Evolutionary conservation across 2,113 vertebrate genomes (phyloP).

Genomic region (Acinonyx jubatus): DNA sequence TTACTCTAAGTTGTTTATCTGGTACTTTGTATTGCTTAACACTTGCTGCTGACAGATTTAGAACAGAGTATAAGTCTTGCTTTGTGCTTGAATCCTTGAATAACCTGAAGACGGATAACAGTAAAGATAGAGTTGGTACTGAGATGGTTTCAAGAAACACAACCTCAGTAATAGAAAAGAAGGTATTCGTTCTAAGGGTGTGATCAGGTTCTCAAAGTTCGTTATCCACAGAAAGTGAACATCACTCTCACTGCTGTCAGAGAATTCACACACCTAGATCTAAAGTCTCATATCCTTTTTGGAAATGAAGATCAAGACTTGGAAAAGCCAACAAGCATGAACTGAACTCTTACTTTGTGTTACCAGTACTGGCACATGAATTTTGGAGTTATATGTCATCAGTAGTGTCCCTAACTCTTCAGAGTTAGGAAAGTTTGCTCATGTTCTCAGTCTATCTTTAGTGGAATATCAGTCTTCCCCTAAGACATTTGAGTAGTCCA

Average conservation of each 20-base stretch:
- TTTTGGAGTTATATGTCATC: not conserved
- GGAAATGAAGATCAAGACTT: not conserved
- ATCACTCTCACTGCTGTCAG: not conserved
- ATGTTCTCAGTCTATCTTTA: not conserved
- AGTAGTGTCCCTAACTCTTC: not conserved
- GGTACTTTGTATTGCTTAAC: conserved; percentile 78
- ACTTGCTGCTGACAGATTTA: conserved; percentile 78
- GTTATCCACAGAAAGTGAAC: not conserved
- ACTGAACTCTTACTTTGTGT: not conserved
- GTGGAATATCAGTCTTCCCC: not conserved
- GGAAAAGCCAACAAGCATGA: not conserved
- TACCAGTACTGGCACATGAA: not conserved
- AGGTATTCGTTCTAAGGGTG: conserved; percentile 28
- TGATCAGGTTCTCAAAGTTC: not conserved
- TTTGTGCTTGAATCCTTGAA: conserved; percentile 81
- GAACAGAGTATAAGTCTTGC: conserved; percentile 67
- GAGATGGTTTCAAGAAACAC: conserved; percentile 59
- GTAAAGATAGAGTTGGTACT: conserved; percentile 61
- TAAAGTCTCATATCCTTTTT: not conserved
- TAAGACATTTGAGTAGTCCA: not conserved
- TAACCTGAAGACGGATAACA: conserved; percentile 68
- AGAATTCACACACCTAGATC: not conserved
- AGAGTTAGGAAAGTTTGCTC: not conserved
- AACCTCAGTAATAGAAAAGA: conserved; percentile 52
- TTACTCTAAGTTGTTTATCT: conserved; percentile 80